phyloP scores from a whole-genome alignment of 2,113 vertebrate genomes.

The Myxocyprinus asiaticus region DNA sequence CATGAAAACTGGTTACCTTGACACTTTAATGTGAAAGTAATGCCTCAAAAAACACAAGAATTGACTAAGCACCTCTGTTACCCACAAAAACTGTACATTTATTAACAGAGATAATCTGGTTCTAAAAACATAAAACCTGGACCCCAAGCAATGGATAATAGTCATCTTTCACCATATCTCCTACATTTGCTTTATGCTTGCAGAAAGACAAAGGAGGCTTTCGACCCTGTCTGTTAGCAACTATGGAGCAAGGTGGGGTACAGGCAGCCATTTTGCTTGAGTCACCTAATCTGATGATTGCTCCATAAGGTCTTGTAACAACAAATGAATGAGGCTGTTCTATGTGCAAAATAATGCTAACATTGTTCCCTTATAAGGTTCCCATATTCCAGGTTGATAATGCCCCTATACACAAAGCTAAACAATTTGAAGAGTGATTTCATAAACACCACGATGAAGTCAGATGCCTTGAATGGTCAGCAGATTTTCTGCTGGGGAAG shows the following conservation, averaged over 20 bases:
- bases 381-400: slow-evolving; percentile 1
- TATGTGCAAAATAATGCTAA: slow-evolving; percentile 3
- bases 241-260: background rate
- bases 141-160: too few species aligned
- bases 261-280: background rate
- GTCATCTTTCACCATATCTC: background rate
- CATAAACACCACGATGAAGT: background rate
- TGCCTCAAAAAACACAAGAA: too few species aligned
- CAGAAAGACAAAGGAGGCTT: slow-evolving; percentile 13
- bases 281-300: slow-evolving; percentile 8
- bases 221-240: background rate
- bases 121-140: too few species aligned
- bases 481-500: too few species aligned
- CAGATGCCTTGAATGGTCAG: background rate
- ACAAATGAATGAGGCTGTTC: background rate
- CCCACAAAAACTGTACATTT: too few species aligned
- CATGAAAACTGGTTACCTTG: too few species aligned
- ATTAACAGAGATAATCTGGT: too few species aligned
- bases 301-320: background rate
- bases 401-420: background rate
- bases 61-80: too few species aligned
- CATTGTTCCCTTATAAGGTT: background rate
- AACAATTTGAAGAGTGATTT: background rate
- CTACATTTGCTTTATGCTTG: background rate
- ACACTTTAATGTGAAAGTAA: too few species aligned